Conservation (phyloP, 1,140 invertebrate species). For the Nymphalis io region DNA sequence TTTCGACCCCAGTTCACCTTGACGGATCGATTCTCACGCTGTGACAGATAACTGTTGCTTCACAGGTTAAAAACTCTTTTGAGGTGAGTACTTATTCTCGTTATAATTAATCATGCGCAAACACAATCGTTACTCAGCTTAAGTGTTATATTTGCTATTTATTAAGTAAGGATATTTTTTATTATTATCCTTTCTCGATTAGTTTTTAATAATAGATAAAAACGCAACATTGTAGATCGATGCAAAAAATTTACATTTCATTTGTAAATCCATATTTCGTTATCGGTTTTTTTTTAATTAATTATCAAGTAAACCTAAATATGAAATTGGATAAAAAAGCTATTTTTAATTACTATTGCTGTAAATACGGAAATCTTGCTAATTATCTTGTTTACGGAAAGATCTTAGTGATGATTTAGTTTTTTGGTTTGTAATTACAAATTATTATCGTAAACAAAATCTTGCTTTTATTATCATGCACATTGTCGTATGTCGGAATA, state of each 20-base stretch:
- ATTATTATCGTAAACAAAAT: conserved; percentile 18
- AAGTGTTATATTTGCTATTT: not conserved
- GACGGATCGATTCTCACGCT: conserved; percentile 65
- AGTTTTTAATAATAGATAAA: not conserved
- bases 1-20: conserved; percentile 67
- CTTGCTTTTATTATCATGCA: conserved; percentile 2
- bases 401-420: conserved; percentile 15
- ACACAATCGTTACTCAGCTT: not conserved
- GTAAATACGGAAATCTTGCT: conserved; percentile 22
- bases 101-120: conserved; percentile 12
- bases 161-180: not conserved
- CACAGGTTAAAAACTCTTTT: conserved; percentile 34
- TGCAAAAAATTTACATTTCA: too few species aligned
- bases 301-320: too few species aligned
- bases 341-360: not conserved
- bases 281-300: too few species aligned
- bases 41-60: conserved; percentile 48
- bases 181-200: not conserved
- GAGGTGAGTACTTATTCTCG: not conserved
- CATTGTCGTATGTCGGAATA: conserved; percentile 5
- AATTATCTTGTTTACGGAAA: conserved; percentile 31
- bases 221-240: too few species aligned
- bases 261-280: too few species aligned
- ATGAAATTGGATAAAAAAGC: too few species aligned
- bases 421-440: not conserved